These are phyloP conservation scores for Myotis brandtii DNA, from an alignment of 2,113 vertebrate genomes.

Conservation along the genomic window DNA sequence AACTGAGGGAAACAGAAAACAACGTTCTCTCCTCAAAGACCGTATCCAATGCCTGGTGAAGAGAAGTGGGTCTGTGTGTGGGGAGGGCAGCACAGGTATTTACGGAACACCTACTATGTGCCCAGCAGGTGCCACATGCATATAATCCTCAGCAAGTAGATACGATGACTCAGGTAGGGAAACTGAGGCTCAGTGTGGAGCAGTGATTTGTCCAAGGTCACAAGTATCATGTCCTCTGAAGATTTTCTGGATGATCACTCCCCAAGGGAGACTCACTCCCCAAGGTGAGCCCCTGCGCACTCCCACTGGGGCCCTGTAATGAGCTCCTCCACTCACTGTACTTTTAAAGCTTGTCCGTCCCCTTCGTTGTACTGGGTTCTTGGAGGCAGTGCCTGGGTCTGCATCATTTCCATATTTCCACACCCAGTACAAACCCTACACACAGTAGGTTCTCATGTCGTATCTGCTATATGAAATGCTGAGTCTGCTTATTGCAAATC, in stretches of 20 bases:
- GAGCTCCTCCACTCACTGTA: background rate
- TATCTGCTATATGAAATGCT: background rate
- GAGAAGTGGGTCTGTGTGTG: background rate
- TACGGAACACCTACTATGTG: rapidly evolving
- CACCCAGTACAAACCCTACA: background rate
- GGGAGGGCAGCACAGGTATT: rapidly evolving
- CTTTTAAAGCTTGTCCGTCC: background rate
- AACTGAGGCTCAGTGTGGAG: background rate
- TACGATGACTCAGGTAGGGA: background rate
- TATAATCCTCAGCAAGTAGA: background rate
- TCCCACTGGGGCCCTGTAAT: no score
- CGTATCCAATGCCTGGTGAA: background rate
- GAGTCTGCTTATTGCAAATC: background rate
- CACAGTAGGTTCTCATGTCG: background rate
- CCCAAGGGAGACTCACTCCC: no score
- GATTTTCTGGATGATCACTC: background rate
- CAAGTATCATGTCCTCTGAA: background rate
- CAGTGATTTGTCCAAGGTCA: background rate
- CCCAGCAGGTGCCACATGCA: background rate
- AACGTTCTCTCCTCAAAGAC: background rate
- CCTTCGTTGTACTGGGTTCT: background rate
- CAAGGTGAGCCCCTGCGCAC: no score
- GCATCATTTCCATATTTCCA: background rate
- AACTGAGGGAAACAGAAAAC: background rate
- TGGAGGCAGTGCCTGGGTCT: background rate